phyloP scores from a whole-genome alignment of 2,888 invertebrate genomes.

The Acrobasis repandana region DNA sequence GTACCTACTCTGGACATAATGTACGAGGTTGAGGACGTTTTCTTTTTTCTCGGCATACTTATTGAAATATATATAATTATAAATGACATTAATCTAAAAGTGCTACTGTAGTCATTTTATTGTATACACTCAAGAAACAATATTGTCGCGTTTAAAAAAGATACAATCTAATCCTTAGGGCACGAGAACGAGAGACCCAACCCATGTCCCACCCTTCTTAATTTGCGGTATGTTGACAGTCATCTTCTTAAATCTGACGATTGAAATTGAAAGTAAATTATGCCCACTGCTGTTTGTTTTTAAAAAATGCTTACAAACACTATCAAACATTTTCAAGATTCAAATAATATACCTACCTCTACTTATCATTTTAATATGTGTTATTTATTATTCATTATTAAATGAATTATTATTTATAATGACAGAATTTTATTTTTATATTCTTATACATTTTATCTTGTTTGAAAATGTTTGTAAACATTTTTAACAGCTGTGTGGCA shows the following conservation, averaged over 20 bases:
- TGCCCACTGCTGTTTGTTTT: too few species aligned
- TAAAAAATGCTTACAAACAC: too few species aligned
- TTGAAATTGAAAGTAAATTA: too few species aligned
- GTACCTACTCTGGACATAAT: background rate
- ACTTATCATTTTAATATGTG: too few species aligned
- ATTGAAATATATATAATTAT: conserved; percentile 1
- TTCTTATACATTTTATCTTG: too few species aligned
- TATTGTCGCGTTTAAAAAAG: background rate
- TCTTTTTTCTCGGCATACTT: background rate
- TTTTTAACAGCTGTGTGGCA: too few species aligned
- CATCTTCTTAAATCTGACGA: background rate
- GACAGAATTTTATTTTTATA: too few species aligned
- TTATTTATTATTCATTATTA: too few species aligned
- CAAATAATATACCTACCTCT: too few species aligned
- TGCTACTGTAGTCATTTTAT: conserved; percentile 9
- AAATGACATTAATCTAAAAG: conserved; percentile 13
- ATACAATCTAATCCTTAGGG: conserved; percentile 8
- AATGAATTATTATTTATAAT: too few species aligned
- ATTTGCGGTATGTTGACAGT: conserved; percentile 11
- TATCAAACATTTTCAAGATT: too few species aligned
- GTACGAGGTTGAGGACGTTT: background rate
- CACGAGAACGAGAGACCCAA: background rate
- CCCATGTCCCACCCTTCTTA: background rate
- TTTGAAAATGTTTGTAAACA: too few species aligned
- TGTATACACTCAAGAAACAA: background rate